A percentile compares a stretch with the other conserved stretches of the same genome.
phyloP scores from a whole-genome alignment of 2,888 invertebrate species.

The Phasia obesa region DNA sequence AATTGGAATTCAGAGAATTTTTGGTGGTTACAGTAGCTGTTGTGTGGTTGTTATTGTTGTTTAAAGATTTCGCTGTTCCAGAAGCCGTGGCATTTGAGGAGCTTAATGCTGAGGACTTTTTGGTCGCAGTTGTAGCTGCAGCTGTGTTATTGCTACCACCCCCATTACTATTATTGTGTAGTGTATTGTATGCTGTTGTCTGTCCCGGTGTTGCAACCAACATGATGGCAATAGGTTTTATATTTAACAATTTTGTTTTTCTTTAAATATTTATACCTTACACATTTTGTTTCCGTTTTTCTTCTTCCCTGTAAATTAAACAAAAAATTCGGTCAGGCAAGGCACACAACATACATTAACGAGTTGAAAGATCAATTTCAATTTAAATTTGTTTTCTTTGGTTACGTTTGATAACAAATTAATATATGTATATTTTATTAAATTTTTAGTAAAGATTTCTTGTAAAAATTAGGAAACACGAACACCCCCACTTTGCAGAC shows the following conservation, averaged over 20 bases:
- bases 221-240: constrained; percentile 70
- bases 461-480: constrained; percentile 25
- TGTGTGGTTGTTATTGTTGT: constrained; percentile 37
- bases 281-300: constrained; percentile 39
- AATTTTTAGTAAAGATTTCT: constrained; percentile 48
- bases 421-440: constrained; percentile 39
- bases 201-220: constrained; percentile 73
- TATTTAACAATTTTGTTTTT: constrained; percentile 12
- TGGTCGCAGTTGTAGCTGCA: constrained; percentile 29
- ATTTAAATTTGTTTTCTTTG: constrained; percentile 20
- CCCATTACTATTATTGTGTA: constrained; percentile 72
- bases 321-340: constrained; percentile 4
- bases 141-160: constrained; percentile 52
- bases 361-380: constrained; percentile 56
- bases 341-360: background rate
- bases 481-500: constrained; percentile 65
- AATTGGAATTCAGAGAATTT: constrained; percentile 47
- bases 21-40: constrained; percentile 22
- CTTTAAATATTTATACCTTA: constrained; percentile 40
- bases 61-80: constrained; percentile 64
- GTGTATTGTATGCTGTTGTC: constrained; percentile 69
- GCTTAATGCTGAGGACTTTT: constrained; percentile 63
- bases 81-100: constrained; percentile 49
- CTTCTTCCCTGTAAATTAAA: constrained; percentile 19
- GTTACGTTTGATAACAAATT: constrained; percentile 45